Conservation (phyloP, 2,797 vertebrate genomes). For the Chloroceryle amazona region DNA sequence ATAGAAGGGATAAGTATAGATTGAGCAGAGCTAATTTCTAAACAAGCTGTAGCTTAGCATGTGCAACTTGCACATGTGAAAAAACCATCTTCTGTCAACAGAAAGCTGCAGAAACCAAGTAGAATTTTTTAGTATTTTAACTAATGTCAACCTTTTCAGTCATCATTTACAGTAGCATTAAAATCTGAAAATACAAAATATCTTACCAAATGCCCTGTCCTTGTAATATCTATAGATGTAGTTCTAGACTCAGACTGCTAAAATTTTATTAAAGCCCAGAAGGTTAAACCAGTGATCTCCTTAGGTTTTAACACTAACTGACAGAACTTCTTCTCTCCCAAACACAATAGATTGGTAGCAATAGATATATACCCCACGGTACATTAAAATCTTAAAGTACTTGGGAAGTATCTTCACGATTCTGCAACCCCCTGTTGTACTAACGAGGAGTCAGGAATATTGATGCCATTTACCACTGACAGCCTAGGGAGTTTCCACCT, state of each 20-base stretch:
- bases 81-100: not conserved
- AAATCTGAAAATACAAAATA: not conserved
- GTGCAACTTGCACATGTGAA: not conserved
- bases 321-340: not conserved
- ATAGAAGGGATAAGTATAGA: not conserved
- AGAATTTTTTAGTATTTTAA: not conserved
- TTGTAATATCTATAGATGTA: not conserved
- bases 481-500: not conserved
- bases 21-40: not conserved
- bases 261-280: not conserved
- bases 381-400: not conserved
- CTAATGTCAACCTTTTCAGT: not conserved
- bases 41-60: not conserved
- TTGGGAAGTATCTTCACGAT: not conserved
- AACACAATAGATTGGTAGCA: not conserved
- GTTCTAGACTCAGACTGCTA: not conserved
- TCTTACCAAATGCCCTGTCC: not conserved
- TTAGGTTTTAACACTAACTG: not conserved
- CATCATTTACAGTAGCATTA: not conserved
- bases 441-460: not conserved
- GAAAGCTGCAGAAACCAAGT: not conserved
- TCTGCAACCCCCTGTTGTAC: not conserved
- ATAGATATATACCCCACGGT: not conserved
- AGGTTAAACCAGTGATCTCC: not conserved
- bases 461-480: not conserved